phyloP scores from a whole-genome alignment of 1,140 invertebrate species.

The Aphelenchoides fujianensis region DNA sequence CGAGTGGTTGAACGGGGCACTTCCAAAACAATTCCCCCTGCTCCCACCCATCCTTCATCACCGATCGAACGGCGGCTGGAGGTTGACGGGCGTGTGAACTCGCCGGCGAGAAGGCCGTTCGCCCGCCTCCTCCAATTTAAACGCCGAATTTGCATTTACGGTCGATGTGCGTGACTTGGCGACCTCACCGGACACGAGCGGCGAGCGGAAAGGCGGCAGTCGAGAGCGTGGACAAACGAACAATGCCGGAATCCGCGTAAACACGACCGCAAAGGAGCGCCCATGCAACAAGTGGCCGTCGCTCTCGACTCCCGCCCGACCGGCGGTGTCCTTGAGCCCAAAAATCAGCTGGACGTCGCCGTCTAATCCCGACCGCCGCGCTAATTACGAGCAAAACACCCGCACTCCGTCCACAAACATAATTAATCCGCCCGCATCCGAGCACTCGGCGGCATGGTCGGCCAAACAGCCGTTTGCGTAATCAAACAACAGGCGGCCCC shows the following conservation, averaged over 20 bases:
- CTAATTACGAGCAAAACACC: neutral
- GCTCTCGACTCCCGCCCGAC: neutral
- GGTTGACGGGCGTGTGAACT: neutral
- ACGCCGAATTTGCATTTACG: neutral
- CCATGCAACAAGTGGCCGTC: conserved; percentile 4
- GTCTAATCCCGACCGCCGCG: neutral
- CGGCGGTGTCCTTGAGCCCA: conserved; percentile 1
- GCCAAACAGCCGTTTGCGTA: neutral
- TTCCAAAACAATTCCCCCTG: too few species aligned
- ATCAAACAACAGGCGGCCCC: too few species aligned
- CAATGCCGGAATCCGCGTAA: neutral
- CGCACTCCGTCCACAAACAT: neutral
- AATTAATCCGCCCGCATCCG: neutral
- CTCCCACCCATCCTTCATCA: too few species aligned
- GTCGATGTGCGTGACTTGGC: neutral
- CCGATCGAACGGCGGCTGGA: neutral
- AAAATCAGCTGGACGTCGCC: neutral
- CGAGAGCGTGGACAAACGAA: neutral
- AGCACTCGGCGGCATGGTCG: neutral
- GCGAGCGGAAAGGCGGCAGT: neutral
- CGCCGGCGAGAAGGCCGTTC: neutral
- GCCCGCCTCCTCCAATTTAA: neutral
- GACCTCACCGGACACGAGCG: neutral
- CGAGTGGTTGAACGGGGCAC: too few species aligned
- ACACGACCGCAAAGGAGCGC: neutral